Base-by-base conservation (phyloP, 2,888 invertebrate species). In the Stictocephala bisonia region DNA sequence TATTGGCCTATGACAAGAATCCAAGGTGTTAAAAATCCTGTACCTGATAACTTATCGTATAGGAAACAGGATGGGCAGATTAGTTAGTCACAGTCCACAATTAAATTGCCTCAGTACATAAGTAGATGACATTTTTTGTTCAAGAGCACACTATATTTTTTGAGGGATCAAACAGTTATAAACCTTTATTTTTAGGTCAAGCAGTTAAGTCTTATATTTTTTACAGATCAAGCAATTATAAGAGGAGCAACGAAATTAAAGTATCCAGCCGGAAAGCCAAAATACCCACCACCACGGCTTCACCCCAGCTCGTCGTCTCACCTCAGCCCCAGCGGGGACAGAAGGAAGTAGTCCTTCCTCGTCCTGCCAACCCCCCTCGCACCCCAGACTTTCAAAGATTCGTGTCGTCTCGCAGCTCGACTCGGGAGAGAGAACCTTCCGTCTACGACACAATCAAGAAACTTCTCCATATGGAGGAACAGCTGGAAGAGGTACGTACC, bases 311-410 rank as follows among this genome's bases (percentile, higher is more conserved):
- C 24, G 67, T 78, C 4, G 73, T 80, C 11, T 50, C 76, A 22
- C 70, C 75, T 18, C 74, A 80, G 4, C 76, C 78, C 7, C 78
- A 79, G 67, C 76, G 79, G 40, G 90, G 90, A 0, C 89, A 91
- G 80, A 89, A 90, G 78, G 91, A 91, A 82, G 86, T 89, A 58
- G 88, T 89, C 11, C 83, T 90, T 79, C 87, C 89, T 72, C 84
- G 90, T 75, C 90, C 90, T 3, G 86, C 87, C 2, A 86, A 87
- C 26, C 87, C 87, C 48, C 85, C 64, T 86, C 87, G 71, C 20
- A 73, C 60, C 31, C 73, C 35, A 50, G 76, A 74, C 71, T 73
- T 73, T 29, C 73, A 73, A 13, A 50, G 66, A 29, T 64, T 70
- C 20, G 70, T 70, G 7, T 76, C 24, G 73, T 84, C 84, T 74